A percentile compares a stretch with the other conserved stretches of the same genome.
Evolutionary conservation across 2,797 vertebrate genomes (phyloP).

Genomic region (Neosalanx taihuensis): DNA sequence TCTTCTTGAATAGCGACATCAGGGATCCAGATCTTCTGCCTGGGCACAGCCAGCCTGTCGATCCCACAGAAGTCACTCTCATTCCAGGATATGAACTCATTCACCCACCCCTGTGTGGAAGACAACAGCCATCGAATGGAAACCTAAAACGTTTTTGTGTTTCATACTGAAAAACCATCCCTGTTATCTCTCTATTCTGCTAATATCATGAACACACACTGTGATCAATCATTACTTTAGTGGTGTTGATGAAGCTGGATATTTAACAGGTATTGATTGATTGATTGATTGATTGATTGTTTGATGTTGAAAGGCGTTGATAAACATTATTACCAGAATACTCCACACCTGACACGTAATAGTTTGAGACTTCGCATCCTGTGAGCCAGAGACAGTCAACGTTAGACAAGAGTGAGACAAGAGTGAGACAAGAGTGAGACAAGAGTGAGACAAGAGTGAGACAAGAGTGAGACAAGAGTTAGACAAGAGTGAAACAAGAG

Average conservation of each 20-base stretch:
- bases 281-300: no score
- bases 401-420: background rate
- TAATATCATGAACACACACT: no score
- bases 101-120: constrained; percentile 54
- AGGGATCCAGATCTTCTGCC: constrained; percentile 59
- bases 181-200: no score
- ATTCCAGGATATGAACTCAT: constrained; percentile 66
- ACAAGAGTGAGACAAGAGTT: no score
- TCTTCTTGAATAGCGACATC: constrained; percentile 57
- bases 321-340: background rate
- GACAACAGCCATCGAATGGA: no score
- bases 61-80: constrained; percentile 65
- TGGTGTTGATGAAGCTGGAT: background rate
- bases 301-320: background rate
- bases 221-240: background rate
- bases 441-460: no score
- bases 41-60: constrained; percentile 33
- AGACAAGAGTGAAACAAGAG: no score
- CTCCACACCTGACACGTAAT: background rate
- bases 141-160: background rate
- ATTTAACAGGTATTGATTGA: background rate
- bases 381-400: background rate
- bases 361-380: background rate
- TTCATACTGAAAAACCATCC: background rate
- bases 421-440: no score